phyloP scores from a whole-genome alignment of 2,113 vertebrate genomes.

The Crotalus horridus region DNA sequence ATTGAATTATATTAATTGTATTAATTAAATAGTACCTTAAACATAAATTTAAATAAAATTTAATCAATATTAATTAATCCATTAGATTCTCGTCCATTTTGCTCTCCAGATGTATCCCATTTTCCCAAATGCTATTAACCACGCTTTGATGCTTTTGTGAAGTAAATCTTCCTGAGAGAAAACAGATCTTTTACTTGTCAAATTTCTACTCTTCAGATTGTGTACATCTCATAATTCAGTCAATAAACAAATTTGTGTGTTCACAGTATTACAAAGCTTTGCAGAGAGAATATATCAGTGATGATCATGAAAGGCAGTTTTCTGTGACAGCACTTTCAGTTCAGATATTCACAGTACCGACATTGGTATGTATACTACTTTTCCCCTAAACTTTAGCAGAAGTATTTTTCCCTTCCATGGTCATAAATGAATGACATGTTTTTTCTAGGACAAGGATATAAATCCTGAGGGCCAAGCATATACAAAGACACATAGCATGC shows the following conservation, averaged over 20 bases:
- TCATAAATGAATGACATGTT: not conserved
- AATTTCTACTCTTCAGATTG: not conserved
- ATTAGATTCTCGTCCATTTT: not conserved
- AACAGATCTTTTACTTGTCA: not conserved
- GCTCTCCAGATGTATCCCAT: not conserved
- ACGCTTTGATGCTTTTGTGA: not conserved
- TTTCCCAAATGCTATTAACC: not conserved
- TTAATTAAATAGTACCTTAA: not conserved
- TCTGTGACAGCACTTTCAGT: conserved; percentile 93
- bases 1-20: not conserved
- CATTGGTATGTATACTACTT: conserved; percentile 78
- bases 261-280: conserved; percentile 88
- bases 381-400: not conserved
- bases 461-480: not conserved
- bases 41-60: not conserved
- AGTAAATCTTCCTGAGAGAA: not conserved
- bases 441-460: not conserved
- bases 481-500: not conserved
- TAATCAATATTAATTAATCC: not conserved
- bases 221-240: not conserved
- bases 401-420: not conserved
- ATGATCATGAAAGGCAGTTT: conserved; percentile 92
- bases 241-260: conserved; percentile 13
- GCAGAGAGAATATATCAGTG: conserved; percentile 91
- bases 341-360: conserved; percentile 97